Base-by-base conservation (phyloP, 1,140 invertebrate genomes). In the Seison nebaliae region DNA sequence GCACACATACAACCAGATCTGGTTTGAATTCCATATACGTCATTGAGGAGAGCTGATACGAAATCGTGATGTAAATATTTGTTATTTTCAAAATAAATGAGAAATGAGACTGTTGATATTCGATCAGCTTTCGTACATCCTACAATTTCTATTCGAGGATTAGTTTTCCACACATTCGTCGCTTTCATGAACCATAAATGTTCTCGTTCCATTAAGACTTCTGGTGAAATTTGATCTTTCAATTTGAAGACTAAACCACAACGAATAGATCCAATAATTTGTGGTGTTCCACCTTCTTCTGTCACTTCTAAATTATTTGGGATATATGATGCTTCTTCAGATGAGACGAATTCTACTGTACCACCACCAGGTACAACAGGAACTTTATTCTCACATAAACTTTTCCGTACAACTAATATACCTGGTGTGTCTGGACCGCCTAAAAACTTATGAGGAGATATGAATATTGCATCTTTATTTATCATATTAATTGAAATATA, bases 381-480 rank as follows among this genome's bases (percentile, higher is more conserved):
- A 7, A 64, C 52, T 3, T 47, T 41, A 47, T 65, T 66, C 37
- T 55, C 51, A 47, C 73, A 70, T 5, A 73, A 44, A 4, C 51
- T 49, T 50, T 71, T 71, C 51, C 73, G 73, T 7, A 67, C 70
- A 28, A 73, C 53, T 23, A 73, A 48, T 40, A 74, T 60, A 36
- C 70, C 72, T 5, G 78, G 76, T 9, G 76, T 77, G 49, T 78
- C 74, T 0, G 76, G 70, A 6, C 79, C 80, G 1, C 80, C 80
- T 26, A 80, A 65, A 54, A 84, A 81, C 52, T 83, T 83, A 59
- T 81, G 77, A 22, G 73, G 71, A 18, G 77, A 77, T 50, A 84
- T 78, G 51, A 77, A 81, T 29, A 84, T 66, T 1, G 76, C 78
- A 61, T 86, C 80, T 51, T 84, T 83, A 52, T 70, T 68, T 4